Conservation (phyloP, 2,113 vertebrate genomes). For the Gasterosteus nipponicus region DNA sequence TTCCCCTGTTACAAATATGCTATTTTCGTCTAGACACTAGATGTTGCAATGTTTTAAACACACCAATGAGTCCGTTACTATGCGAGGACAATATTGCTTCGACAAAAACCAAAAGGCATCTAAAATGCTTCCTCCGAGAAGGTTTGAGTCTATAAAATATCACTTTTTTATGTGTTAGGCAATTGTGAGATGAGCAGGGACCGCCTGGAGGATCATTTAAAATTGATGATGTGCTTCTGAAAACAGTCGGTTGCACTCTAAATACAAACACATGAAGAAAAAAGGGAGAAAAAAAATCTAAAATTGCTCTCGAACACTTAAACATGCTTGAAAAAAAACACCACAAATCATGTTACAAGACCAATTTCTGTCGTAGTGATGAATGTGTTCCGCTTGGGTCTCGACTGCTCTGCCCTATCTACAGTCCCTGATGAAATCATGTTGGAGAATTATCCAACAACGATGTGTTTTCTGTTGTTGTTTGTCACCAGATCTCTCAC, state of each 20-base stretch:
- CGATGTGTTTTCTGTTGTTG: slow-evolving; percentile 13
- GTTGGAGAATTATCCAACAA: slow-evolving; percentile 12
- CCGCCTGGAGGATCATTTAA: slow-evolving; percentile 2
- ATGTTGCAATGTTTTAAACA: slow-evolving; percentile 5
- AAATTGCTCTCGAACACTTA: slow-evolving; percentile 6
- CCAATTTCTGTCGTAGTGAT: slow-evolving; percentile 37
- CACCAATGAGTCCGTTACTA: not conserved
- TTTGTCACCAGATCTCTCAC: not conserved
- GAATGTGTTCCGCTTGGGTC: slow-evolving; percentile 34
- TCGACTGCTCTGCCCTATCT: slow-evolving; percentile 19
- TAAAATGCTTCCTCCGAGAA: not conserved
- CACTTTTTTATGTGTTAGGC: not conserved
- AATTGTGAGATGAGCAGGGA: slow-evolving; percentile 8
- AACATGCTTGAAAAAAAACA: slow-evolving; percentile 2
- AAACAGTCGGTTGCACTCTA: slow-evolving; percentile 4
- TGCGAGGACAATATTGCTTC: not conserved
- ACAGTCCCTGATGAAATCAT: slow-evolving; percentile 34
- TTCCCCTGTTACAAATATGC: not conserved
- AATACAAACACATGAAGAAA: slow-evolving; percentile 3
- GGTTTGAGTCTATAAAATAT: not conserved
- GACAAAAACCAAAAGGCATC: slow-evolving; percentile 3
- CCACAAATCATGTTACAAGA: slow-evolving; percentile 35
- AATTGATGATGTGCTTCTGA: slow-evolving; percentile 3
- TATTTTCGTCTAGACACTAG: not conserved
- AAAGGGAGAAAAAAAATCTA: not conserved